A percentile compares a stretch with the other conserved stretches of the same genome.
Conservation (phyloP, 2,797 vertebrate species). For the Craterocephalus amniculus region DNA sequence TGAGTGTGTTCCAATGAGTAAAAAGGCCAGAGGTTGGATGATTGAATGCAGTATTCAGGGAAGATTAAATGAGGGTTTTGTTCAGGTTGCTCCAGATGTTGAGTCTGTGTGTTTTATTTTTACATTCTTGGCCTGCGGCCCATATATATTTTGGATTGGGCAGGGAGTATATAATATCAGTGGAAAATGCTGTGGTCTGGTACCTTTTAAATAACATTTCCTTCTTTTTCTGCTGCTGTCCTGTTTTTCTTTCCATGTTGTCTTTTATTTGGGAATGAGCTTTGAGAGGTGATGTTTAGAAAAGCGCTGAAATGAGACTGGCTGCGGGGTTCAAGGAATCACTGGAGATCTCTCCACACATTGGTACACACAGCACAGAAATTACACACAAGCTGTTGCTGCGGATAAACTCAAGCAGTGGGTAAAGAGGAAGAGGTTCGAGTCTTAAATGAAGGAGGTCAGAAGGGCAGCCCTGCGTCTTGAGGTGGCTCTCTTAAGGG, state of each 20-base stretch:
- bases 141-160: constrained; percentile 99
- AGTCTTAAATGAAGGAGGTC: constrained; percentile 73
- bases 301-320: constrained; percentile 83
- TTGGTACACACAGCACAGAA: constrained; percentile 31
- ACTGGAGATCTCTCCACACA: constrained; percentile 68
- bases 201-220: constrained; percentile 99
- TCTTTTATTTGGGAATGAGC: constrained; percentile 93
- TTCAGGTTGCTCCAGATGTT: constrained; percentile 99
- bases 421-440: constrained; percentile 70
- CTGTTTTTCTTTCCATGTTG: constrained; percentile 99
- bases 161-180: constrained; percentile 99
- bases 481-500: constrained; percentile 56
- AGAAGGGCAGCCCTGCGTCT: constrained; percentile 57
- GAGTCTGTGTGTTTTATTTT: constrained; percentile 96
- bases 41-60: constrained; percentile 93
- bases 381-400: constrained; percentile 35
- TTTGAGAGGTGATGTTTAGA: constrained; percentile 84
- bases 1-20: constrained; percentile 48
- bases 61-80: constrained; percentile 99
- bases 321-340: constrained; percentile 72
- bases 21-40: constrained; percentile 90
- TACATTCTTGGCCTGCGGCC: constrained; percentile 94
- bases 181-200: constrained; percentile 99
- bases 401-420: constrained; percentile 59
- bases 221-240: constrained; percentile 96